Base-by-base conservation (phyloP, 2,113 vertebrate species). In the Lipotes vexillifer region DNA sequence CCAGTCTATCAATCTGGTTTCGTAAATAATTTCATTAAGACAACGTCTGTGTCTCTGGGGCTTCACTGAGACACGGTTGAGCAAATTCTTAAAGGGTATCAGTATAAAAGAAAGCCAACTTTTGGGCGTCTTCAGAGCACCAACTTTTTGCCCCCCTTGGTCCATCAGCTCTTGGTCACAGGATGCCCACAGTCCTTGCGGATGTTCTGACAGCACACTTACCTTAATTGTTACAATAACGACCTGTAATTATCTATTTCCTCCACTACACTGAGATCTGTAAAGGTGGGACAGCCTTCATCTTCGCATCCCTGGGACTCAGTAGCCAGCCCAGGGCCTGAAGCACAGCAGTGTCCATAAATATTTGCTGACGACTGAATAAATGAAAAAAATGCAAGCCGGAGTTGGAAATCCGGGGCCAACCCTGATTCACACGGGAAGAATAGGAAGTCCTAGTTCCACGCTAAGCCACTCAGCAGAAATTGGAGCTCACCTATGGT, bases 341-440 rank as follows among this genome's bases (percentile, higher is more conserved):
- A 66, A 66, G 29, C 8, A 52, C 21, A n/a, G 4, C 1, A 0
- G n/a, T 31, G 20, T 36, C 36, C 46, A 41, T 81, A 68, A 57
- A 25, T 52, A 80, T 18, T 12, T 59, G 33, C 36, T 59, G 49
- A 75, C 25, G 7, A 68, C 3, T 23, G 11, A 59, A 66, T 38
- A 29, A 33, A 41, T n/a, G 33, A 86, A 65, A 87, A 87, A 81
- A 21, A 41, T 27, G 33, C 18, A 66, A 33, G 44, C 20, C 8
- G 9, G 2, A 27, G n/a, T 77, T 27, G 20, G 69, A 57, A 89
- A 72, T 63, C 44, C 38, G 31, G 25, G 7, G 52, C 49, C 38
- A 71, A 38, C 71, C 36, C 63, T 84, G 44, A n/a, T 14, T 95
- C 55, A 4, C 14, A 5, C 0, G 21, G 0, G 0, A 1, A 21